Base-by-base conservation (phyloP, 2,888 invertebrate species). In the Andrena chrysosceles region DNA sequence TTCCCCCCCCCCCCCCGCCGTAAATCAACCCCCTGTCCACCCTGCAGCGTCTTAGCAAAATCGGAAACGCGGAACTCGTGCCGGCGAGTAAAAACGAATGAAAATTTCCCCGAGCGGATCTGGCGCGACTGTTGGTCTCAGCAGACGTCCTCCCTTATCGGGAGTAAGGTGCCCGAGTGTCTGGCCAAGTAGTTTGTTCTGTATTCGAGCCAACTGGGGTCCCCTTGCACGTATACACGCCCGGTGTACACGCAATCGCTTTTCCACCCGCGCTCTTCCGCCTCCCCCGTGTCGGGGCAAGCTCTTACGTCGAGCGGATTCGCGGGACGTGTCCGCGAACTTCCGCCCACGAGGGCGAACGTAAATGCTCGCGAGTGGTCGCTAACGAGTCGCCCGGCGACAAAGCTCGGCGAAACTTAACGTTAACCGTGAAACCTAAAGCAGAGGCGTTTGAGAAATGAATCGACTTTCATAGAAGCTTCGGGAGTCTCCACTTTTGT, bases 151-250 rank as follows among this genome's bases (percentile, higher is more conserved):
- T 84, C 77, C 75, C 83, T 87, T 83, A 85, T 88, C 86, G 81
- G 77, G 74, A 63, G 76, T 75, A 79, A 75, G 91, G 87, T 88
- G 92, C 92, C 91, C 80, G 87, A 72, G 77, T 90, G 92, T 92
- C 92, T 92, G 89, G 92, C 91, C 92, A 92, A 92, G 81, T 89
- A 82, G 85, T 83, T 77, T 83, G 77, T 80, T 80, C 86, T 80
- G 81, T 84, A 87, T 74, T 66, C 77, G 75, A 77, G 84, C 85
- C 88, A 88, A 88, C 69, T 84, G 59, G 66, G 26, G 67, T 63
- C 56, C 49, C 52, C 13, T 8, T 56, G 23, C 48, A 52, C 48
- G 29, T 59, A 60, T 3, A 29, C 56, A 26, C 60, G 60, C 26
- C 8, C 54, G 23, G 10, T 10, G 10, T 4, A n/a, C 48, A 73